These are phyloP conservation scores for Pongo pygmaeus DNA, from an alignment of 2,113 vertebrate genomes.

Conservation along the genomic window DNA sequence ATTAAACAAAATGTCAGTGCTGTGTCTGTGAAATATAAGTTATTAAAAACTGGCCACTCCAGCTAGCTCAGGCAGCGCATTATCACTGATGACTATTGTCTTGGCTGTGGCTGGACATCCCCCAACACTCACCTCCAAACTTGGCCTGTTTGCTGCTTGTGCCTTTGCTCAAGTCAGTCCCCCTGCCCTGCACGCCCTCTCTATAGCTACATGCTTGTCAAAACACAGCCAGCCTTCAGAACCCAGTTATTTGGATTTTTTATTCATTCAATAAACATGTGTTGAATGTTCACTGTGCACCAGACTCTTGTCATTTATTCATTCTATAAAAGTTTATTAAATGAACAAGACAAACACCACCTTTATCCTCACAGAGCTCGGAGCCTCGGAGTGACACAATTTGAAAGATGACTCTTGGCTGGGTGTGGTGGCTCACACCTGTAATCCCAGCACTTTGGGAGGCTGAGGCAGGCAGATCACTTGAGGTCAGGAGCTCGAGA, in stretches of 20 bases:
- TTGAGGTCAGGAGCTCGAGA: neutral
- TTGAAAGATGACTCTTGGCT: neutral
- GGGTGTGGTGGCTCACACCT: neutral
- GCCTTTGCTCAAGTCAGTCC: neutral
- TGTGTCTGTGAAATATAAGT: slow-evolving; percentile 36
- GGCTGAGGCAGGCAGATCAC: neutral
- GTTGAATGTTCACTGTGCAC: neutral
- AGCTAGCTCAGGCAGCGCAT: neutral
- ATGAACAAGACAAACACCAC: accelerated
- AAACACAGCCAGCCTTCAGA: neutral
- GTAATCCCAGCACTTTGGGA: neutral
- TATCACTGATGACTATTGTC: accelerated
- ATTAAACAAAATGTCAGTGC: slow-evolving; percentile 36
- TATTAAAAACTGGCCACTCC: neutral
- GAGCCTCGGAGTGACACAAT: neutral
- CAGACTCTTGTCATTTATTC: neutral
- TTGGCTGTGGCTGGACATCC: neutral
- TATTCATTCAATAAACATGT: neutral
- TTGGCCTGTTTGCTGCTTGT: neutral
- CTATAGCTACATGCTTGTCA: neutral
- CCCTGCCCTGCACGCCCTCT: accelerated
- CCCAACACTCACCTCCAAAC: neutral
- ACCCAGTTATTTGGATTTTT: neutral
- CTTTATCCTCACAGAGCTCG: neutral
- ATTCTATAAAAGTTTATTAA: neutral